phyloP scores from a whole-genome alignment of 2,888 invertebrate genomes.

The Megastigmus dorsalis region DNA sequence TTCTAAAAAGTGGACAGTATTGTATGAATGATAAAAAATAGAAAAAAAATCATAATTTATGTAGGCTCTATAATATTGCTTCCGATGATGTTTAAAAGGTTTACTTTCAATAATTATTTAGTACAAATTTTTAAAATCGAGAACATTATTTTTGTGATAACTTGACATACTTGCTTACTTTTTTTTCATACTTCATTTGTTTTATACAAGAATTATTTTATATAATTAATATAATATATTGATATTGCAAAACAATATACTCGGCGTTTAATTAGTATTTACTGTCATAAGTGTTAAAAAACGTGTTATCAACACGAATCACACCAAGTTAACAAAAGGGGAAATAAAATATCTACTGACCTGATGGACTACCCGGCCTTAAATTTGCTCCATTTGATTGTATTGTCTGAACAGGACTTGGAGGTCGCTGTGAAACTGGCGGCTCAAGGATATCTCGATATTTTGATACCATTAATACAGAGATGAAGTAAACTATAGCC shows the following conservation, averaged over 20 bases:
- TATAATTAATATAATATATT: background rate
- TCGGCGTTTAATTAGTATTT: too few species aligned
- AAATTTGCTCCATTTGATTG: conserved; percentile 77
- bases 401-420: conserved; percentile 78
- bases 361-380: conserved; percentile 78
- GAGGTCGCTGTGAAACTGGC: conserved; percentile 82
- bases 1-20: background rate
- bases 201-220: background rate
- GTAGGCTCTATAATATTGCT: too few species aligned
- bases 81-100: too few species aligned
- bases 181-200: background rate
- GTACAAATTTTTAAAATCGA: too few species aligned
- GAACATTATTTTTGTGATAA: too few species aligned
- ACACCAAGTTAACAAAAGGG: conserved; percentile 5
- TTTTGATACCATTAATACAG: conserved; percentile 99
- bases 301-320: conserved; percentile 22
- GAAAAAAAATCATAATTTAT: background rate
- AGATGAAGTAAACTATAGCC: conserved; percentile 99
- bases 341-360: conserved; percentile 69
- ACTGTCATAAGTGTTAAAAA: conserved; percentile 17
- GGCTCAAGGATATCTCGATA: conserved; percentile 99
- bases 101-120: too few species aligned
- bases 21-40: background rate
- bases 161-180: too few species aligned
- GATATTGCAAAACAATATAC: too few species aligned